These are phyloP conservation scores for Catharus ustulatus DNA, from an alignment of 2,797 vertebrate genomes.

Conservation along the genomic window DNA sequence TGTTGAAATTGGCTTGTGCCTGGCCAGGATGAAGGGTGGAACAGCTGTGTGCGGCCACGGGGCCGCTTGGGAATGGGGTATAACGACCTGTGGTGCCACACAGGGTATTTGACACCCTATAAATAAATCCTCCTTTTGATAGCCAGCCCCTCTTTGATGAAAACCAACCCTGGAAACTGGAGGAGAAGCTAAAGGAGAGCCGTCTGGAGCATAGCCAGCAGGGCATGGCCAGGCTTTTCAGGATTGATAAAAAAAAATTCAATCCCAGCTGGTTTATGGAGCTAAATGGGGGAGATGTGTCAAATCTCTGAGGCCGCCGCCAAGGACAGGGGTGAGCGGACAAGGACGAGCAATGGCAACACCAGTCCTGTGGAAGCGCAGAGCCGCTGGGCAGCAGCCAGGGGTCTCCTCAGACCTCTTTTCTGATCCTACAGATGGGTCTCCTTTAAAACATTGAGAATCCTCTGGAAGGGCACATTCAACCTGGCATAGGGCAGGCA, in stretches of 20 bases:
- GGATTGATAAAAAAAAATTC: constrained; percentile 53
- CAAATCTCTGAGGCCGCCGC: neutral
- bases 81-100: constrained; percentile 41
- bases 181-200: constrained; percentile 53
- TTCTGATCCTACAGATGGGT: neutral
- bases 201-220: neutral
- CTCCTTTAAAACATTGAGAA: neutral
- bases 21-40: constrained; percentile 7
- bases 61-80: neutral
- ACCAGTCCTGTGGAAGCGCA: neutral
- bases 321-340: constrained; percentile 3
- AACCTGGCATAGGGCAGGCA: rapidly evolving
- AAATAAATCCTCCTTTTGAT: constrained; percentile 72
- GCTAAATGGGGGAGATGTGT: constrained; percentile 50
- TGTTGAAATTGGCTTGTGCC: constrained; percentile 41
- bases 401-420: neutral
- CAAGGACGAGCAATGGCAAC: neutral
- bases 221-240: constrained; percentile 37
- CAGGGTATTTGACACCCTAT: constrained; percentile 76
- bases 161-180: constrained; percentile 46
- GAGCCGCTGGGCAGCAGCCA: neutral
- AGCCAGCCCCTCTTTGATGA: constrained; percentile 49
- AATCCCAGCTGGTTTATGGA: constrained; percentile 37
- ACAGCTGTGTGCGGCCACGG: neutral
- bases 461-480: neutral